Base-by-base conservation (phyloP, 2,797 vertebrate species). In the Rachycentron canadum region DNA sequence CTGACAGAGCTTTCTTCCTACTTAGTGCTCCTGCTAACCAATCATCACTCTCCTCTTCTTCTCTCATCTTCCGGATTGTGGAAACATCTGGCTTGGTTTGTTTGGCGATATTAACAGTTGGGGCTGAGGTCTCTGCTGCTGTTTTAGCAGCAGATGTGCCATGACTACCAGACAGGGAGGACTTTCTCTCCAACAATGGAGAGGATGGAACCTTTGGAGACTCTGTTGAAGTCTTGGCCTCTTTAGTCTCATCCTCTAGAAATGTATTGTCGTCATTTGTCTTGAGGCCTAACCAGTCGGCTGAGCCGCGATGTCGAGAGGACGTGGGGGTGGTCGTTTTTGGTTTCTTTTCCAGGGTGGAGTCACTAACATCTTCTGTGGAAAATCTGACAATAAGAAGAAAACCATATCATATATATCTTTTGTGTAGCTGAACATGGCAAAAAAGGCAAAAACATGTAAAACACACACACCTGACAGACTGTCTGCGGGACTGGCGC, bases 211-310 rank as follows among this genome's bases (percentile, higher is more conserved):
- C 17, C 16, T 81, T 70, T 41, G 83, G 76, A 70, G 74, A 60
- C 25, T 85, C 84, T 2, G 0, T 0, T 34, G 76, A n/a, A 10
- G 47, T 49, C 19, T 73, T 55, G 26, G 43, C 10, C 23, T 85
- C 81, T 50, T 79, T 83, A 52, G n/a, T 2, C 0, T 78, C 92
- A 16, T 77, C 57, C 5, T 85, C 77, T 26, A 82, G 43, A 14
- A 74, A 67, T 32, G 21, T 4, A 0, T 43, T 59, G 19, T 95
- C 92, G 0, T 92, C 91, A 0, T 94, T 92, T 0, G 93, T 90
- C 50, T 95, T 97, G 52, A 98, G 94, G 38, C 96, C 96, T 11
- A 97, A 83, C 96, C 97, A 98, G 86, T 97, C 94, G 0, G 94
- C 94, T 1, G 94, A 93, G 47, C 56, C 78, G 75, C 92, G 17